These are phyloP conservation scores for Meteorus sp. DNA, from an alignment of 1,140 invertebrate species.

Conservation along the genomic window DNA sequence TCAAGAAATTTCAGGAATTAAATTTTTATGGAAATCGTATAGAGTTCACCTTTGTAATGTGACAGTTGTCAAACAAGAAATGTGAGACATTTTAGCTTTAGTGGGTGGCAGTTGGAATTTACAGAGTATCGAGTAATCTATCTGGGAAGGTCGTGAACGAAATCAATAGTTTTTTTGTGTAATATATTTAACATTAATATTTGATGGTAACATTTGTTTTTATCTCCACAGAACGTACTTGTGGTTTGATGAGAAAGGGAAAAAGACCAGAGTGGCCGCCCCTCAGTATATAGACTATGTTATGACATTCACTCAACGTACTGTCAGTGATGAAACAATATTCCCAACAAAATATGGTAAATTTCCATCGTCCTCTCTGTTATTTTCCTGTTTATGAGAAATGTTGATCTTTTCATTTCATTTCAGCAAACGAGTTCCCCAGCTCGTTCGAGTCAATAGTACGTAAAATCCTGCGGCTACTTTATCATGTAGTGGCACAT, in stretches of 20 bases:
- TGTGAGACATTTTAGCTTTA: no score
- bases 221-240: conserved; percentile 85
- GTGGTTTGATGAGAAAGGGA: conserved; percentile 98
- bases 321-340: conserved; percentile 93
- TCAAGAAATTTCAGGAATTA: no score
- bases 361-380: conserved; percentile 7
- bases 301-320: conserved; percentile 97
- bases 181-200: no score
- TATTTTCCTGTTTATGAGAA: background rate
- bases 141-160: no score
- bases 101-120: no score
- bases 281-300: conserved; percentile 99
- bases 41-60: no score
- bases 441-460: conserved; percentile 91
- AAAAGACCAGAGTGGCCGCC: conserved; percentile 94
- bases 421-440: conserved; percentile 90
- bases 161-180: no score
- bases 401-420: conserved; percentile 14
- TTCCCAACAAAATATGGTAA: conserved; percentile 99
- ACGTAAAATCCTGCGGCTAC: conserved; percentile 91
- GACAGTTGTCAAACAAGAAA: no score
- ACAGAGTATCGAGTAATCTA: no score
- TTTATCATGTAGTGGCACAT: conserved; percentile 97
- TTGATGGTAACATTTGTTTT: conserved; percentile 18
- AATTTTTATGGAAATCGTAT: no score